Conservation (phyloP, 2,888 invertebrate genomes). For the Pristionchus japonicus region DNA sequence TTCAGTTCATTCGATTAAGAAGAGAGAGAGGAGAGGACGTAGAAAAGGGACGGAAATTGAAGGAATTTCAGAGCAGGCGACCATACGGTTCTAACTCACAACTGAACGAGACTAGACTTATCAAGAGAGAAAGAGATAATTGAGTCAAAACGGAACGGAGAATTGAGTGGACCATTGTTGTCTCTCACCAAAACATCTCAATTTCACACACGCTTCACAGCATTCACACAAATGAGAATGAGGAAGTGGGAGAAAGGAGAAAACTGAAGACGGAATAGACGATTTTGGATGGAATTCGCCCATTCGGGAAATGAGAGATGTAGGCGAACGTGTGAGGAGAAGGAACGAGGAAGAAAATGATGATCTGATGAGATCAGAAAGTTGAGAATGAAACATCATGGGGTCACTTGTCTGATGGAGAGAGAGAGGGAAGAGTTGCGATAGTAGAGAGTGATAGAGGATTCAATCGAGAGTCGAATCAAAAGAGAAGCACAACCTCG, state of each 20-base stretch:
- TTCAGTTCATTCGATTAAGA: constrained; percentile 22
- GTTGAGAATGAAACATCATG: not conserved
- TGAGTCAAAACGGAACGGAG: not conserved
- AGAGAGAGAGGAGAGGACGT: not conserved
- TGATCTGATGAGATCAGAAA: not conserved
- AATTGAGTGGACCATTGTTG: not conserved
- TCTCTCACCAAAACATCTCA: not conserved
- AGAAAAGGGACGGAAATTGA: not conserved
- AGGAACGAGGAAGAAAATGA: not conserved
- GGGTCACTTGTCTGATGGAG: not conserved
- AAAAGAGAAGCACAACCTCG: not conserved
- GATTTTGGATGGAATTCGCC: not conserved
- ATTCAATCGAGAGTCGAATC: not conserved
- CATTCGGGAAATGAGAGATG: not conserved
- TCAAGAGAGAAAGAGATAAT: not conserved
- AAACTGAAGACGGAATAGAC: not conserved
- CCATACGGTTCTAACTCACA: not conserved
- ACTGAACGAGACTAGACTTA: not conserved
- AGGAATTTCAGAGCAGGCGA: not conserved
- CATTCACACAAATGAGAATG: not conserved
- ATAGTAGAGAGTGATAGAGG: not conserved
- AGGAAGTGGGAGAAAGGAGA: not conserved
- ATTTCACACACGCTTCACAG: not conserved
- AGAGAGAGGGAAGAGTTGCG: not conserved
- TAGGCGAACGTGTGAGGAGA: not conserved